These are phyloP conservation scores for Macroglossus sobrinus DNA, from an alignment of 2,113 vertebrate species.

Conservation along the genomic window DNA sequence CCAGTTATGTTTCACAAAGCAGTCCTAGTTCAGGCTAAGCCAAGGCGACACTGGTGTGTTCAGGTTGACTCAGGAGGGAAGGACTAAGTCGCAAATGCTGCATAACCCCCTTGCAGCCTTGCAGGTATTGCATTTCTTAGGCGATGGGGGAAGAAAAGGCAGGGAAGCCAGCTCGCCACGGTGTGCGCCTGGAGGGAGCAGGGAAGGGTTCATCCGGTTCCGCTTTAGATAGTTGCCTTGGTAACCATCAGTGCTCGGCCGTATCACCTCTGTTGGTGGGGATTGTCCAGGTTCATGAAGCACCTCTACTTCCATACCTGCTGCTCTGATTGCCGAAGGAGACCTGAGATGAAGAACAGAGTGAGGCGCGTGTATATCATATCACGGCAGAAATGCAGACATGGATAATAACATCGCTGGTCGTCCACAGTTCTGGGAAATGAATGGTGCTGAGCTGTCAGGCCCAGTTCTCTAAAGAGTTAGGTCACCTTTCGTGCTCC, in stretches of 20 bases:
- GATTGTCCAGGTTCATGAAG: background rate
- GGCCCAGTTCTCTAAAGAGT: background rate
- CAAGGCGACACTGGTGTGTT: background rate
- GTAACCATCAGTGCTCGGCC: background rate
- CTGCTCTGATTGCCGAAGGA: background rate
- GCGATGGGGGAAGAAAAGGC: background rate
- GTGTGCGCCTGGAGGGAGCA: background rate
- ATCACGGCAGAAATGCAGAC: background rate
- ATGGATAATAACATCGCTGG: background rate
- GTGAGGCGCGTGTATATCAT: background rate
- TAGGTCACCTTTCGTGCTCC: background rate
- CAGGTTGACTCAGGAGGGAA: background rate
- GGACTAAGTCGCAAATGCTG: background rate
- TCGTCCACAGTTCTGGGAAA: background rate
- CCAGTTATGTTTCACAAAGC: background rate
- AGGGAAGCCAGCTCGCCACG: background rate
- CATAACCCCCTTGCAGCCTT: background rate
- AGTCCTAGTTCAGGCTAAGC: background rate
- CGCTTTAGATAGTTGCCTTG: conserved; percentile 36
- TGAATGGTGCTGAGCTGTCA: background rate
- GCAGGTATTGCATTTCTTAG: background rate
- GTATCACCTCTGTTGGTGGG: background rate
- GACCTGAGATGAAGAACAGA: background rate
- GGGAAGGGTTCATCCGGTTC: background rate
- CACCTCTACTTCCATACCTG: background rate